phyloP scores from a whole-genome alignment of 2,113 vertebrate genomes.

The Propithecus coquereli region DNA sequence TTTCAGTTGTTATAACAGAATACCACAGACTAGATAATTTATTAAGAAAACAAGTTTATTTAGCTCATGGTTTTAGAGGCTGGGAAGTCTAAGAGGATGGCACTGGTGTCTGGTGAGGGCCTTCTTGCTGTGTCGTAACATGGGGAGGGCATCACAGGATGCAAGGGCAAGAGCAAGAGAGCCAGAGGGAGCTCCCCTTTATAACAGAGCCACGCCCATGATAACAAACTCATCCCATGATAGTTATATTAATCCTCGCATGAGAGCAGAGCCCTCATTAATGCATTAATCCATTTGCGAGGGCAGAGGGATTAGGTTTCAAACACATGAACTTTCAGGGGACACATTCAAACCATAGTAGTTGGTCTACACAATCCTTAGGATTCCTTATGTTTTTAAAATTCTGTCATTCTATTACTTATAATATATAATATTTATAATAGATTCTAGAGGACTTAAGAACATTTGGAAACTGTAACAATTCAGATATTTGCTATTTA shows the following conservation, averaged over 20 bases:
- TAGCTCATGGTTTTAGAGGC: not conserved
- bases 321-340: not conserved
- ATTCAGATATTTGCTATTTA: not conserved
- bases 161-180: not conserved
- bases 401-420: constrained; percentile 68
- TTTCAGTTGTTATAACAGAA: not conserved
- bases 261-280: no score
- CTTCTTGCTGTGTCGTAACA: not conserved
- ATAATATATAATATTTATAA: constrained; percentile 18
- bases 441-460: not conserved
- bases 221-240: not conserved
- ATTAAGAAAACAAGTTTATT: not conserved
- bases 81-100: not conserved
- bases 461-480: not conserved
- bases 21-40: not conserved
- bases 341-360: not conserved
- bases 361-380: not conserved
- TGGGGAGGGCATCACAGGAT: not conserved
- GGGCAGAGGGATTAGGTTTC: not conserved
- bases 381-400: not conserved
- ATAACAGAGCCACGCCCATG: not conserved
- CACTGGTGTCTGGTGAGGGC: not conserved
- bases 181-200: not conserved
- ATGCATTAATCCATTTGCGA: not conserved
- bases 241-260: not conserved